Evolutionary conservation across 2,113 vertebrate species (phyloP), one percentile per base, ranked within the genome.

Genomic region (Pardalotus punctatus): DNA sequence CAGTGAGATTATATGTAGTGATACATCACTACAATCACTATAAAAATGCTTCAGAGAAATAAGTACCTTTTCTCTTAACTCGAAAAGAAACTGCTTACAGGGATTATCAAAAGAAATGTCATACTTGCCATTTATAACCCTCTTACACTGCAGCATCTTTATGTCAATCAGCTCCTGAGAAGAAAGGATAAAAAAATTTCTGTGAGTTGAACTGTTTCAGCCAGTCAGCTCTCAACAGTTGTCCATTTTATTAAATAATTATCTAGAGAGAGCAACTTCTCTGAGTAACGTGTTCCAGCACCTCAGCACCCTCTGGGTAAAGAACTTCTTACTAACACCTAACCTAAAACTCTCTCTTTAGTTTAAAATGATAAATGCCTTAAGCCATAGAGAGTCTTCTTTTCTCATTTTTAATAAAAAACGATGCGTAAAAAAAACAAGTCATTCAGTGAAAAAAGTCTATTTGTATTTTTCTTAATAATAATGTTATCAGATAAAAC

Each of bases 111-210:
- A 91, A 92, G 6, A 90, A 92, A 16, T 28, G 14, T 6, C 54
- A 45, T 53, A 97, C 98, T 98, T 97, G 98, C 99, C 98, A 94
- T 99, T 99, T 71, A 98, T 96, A 73, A 99, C 97, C 94, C 99
- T 97, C 57, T 98, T 98, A 98, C 99, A 99, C 96, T 99, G 98
- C 69, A 98, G 97, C 99, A 99, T 99, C 88, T 99, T 99, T 61
- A 99, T 98, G 93, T 99, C 99, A 58, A 99, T 99, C 94, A 99
- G 97, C 97, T 99, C 99, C 99, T 99, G 79, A 36, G 71, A 54
- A 98, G 77, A 51, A 97, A 95, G 5, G 47, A 57, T 20, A 81
- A 80, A 71, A 71, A 92, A 69, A 69, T 73, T 35, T 29, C 35
- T 53, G 35, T 28, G 8, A 95, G 19, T 48, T 60, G 7, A 64